These are phyloP conservation scores for Halichoeres trimaculatus DNA, from an alignment of 2,113 vertebrate genomes.

Conservation along the genomic window DNA sequence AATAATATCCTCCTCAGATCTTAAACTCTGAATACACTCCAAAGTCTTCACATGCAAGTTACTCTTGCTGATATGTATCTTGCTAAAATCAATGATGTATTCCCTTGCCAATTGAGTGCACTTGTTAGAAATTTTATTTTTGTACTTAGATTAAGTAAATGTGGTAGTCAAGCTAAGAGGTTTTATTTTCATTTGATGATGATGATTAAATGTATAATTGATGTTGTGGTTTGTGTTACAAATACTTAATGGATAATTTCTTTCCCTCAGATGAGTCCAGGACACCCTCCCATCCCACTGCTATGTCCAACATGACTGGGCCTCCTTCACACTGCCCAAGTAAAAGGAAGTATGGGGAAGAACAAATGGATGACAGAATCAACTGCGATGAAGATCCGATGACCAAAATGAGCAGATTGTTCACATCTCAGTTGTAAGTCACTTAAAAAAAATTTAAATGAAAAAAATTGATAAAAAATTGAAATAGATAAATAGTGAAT, in stretches of 20 bases:
- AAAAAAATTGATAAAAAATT: background rate
- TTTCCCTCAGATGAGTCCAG: slow-evolving; percentile 89
- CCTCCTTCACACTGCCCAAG: slow-evolving; percentile 91
- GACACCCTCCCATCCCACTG: slow-evolving; percentile 87
- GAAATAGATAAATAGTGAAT: background rate
- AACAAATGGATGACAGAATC: slow-evolving; percentile 89
- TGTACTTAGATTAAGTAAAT: too few species aligned
- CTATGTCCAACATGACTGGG: slow-evolving; percentile 88
- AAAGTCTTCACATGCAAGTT: too few species aligned
- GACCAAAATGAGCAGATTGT: slow-evolving; percentile 94
- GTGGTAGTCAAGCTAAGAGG: too few species aligned
- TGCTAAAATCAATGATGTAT: too few species aligned
- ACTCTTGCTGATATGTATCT: too few species aligned
- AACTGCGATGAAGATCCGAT: slow-evolving; percentile 92
- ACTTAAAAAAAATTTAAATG: background rate
- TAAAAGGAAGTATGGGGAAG: slow-evolving; percentile 93
- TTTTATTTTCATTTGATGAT: too few species aligned
- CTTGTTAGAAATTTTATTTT: too few species aligned
- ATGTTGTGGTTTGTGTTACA: background rate
- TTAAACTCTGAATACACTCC: too few species aligned
- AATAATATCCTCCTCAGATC: too few species aligned
- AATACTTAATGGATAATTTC: slow-evolving; percentile 24
- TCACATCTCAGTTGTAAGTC: slow-evolving; percentile 93
- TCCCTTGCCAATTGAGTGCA: too few species aligned
- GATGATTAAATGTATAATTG: too few species aligned